A percentile compares a stretch with the other conserved stretches of the same genome.
Evolutionary conservation across 2,797 vertebrate species (phyloP).

Genomic region (Phataginus tetradactyla): DNA sequence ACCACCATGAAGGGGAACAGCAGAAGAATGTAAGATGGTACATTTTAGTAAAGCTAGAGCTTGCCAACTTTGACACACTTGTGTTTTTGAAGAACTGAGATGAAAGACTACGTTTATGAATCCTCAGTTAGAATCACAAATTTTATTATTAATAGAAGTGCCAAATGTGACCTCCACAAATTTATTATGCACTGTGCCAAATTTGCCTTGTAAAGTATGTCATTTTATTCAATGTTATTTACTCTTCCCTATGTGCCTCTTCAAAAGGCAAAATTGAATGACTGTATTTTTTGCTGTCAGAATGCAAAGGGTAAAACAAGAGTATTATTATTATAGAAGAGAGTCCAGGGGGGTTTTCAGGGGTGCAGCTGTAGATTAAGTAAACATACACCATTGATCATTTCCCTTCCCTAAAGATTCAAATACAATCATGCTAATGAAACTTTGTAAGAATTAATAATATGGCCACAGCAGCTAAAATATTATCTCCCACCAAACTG

Average conservation of each 20-base stretch:
- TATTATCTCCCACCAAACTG: constrained; percentile 70
- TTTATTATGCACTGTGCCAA: constrained; percentile 63
- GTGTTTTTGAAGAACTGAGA: constrained; percentile 56
- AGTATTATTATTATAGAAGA: background rate
- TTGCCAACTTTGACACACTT: constrained; percentile 62
- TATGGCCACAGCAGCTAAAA: constrained; percentile 68
- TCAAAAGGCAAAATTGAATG: constrained; percentile 63
- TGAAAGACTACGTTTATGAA: constrained; percentile 66
- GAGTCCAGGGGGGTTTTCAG: fast-evolving
- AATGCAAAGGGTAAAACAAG: constrained; percentile 58
- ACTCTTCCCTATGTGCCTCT: constrained; percentile 62
- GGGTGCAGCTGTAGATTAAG: background rate
- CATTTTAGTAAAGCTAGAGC: constrained; percentile 60
- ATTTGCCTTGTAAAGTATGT: constrained; percentile 64
- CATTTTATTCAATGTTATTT: constrained; percentile 66
- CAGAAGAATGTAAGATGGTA: constrained; percentile 40
- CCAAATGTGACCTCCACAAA: constrained; percentile 63
- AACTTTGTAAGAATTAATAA: constrained; percentile 72
- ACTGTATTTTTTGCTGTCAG: constrained; percentile 22
- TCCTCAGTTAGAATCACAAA: constrained; percentile 68
- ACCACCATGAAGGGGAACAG: constrained; percentile 11
- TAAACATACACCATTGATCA: constrained; percentile 56
- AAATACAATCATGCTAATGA: constrained; percentile 64
- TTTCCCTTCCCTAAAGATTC: constrained; percentile 62
- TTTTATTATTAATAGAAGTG: constrained; percentile 67